Base-by-base conservation (phyloP, 2,797 vertebrate species). In the Manis javanica region DNA sequence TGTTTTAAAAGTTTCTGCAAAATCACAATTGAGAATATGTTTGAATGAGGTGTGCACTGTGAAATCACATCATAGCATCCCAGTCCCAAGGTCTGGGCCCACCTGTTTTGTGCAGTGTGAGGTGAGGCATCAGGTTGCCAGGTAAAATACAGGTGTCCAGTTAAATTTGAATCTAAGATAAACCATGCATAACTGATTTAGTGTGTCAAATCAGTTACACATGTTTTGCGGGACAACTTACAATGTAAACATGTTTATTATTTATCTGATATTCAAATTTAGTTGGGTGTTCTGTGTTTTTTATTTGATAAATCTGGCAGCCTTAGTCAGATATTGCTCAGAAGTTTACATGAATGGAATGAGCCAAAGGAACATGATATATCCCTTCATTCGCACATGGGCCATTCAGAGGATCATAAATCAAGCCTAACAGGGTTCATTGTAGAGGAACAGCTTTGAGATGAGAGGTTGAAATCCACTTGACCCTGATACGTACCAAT, bases 21-120 rank as follows among this genome's bases (percentile, higher is more conserved):
- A 98, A 98, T 97, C 93, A 93, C 95, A 96, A 88, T 91, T 74
- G 68, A 91, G 69, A 94, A 37, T 34, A 37, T 49, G 71, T 72
- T n/a, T 57, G 19, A 68, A 59, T 14, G 81, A 91, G 11, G 7
- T n/a, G 15, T 26, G 23, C 13, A 39, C 13, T 14, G n/a, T 59
- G 37, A 34, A 87, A 37, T 66, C 15, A 51, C 18, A 75, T 19
- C 21, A 14, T 14, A 21, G 42, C 2, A 7, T 64, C 68, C 53
- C 14, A 63, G 64, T 71, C 68, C 7, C 53, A 31, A 75, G 12
- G 16, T 74, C 90, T 94, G 75, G 51, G 29, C 23, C 0, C 13
- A 68, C 29, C 8, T 39, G 49, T 31, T 93, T 75, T 29, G 19
- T 26, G 10, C 3, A 21, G 31, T 59, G 51, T 24, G n/a, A 24